These are phyloP conservation scores for Nylanderia fulva DNA, from an alignment of 1,140 invertebrate genomes.

Conservation along the genomic window DNA sequence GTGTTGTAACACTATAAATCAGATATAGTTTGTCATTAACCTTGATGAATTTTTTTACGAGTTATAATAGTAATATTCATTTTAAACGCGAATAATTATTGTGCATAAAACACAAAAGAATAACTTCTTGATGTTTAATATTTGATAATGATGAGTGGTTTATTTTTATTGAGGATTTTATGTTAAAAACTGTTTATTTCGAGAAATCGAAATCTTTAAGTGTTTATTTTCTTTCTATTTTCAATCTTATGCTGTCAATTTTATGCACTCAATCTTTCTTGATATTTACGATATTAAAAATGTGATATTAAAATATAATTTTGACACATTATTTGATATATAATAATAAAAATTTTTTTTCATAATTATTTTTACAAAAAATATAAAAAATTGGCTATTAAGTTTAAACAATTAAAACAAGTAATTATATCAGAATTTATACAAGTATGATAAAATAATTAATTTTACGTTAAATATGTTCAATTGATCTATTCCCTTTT, in stretches of 20 bases:
- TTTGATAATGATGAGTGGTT: background rate
- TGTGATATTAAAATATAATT: background rate
- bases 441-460: background rate
- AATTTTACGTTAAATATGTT: background rate
- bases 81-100: conserved; percentile 1
- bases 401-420: background rate
- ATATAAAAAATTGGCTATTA: background rate
- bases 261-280: background rate
- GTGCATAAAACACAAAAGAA: background rate
- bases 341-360: background rate
- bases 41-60: background rate
- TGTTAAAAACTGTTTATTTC: background rate
- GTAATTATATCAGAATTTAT: background rate
- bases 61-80: background rate
- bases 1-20: background rate
- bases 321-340: background rate
- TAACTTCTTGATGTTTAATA: background rate
- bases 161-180: background rate
- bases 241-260: background rate
- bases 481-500: background rate
- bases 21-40: background rate
- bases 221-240: background rate
- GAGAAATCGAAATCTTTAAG: background rate
- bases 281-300: background rate
- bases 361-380: background rate